phyloP scores from a whole-genome alignment of 2,113 vertebrate genomes.

The Noturus placidus region DNA sequence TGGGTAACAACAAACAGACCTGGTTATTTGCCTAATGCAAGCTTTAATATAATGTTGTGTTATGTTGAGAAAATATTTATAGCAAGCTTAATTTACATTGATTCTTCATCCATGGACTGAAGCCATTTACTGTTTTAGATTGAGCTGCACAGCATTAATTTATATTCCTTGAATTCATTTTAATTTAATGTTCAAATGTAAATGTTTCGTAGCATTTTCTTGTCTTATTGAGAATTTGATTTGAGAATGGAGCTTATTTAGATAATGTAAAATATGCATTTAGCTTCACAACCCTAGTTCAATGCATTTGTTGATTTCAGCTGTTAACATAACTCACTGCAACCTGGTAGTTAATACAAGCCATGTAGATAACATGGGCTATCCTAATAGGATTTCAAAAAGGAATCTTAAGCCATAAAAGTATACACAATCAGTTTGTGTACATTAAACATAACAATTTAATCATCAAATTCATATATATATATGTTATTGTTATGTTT shows the following conservation, averaged over 20 bases:
- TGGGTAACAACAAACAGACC: neutral
- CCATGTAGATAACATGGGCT: neutral
- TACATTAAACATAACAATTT: neutral
- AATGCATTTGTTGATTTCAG: neutral
- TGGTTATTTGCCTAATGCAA: neutral
- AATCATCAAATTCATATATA: neutral
- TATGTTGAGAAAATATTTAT: neutral
- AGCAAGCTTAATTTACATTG: neutral
- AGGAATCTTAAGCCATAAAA: neutral
- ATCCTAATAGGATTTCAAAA: neutral
- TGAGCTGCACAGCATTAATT: neutral
- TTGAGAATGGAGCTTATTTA: neutral
- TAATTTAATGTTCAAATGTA: neutral
- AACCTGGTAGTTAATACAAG: neutral
- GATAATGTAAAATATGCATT: neutral
- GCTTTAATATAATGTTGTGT: neutral
- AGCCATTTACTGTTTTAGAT: neutral
- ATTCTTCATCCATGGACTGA: neutral
- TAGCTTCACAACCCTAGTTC: neutral
- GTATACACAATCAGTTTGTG: neutral
- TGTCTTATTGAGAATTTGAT: neutral
- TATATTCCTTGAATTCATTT: neutral
- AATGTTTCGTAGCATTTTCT: neutral
- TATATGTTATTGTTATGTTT: no score
- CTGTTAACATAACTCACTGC: neutral